Percentiles rank a stretch among this genome's conserved stretches.
Conservation (phyloP, 2,888 invertebrate species). For the Drosophila eohydei region DNA sequence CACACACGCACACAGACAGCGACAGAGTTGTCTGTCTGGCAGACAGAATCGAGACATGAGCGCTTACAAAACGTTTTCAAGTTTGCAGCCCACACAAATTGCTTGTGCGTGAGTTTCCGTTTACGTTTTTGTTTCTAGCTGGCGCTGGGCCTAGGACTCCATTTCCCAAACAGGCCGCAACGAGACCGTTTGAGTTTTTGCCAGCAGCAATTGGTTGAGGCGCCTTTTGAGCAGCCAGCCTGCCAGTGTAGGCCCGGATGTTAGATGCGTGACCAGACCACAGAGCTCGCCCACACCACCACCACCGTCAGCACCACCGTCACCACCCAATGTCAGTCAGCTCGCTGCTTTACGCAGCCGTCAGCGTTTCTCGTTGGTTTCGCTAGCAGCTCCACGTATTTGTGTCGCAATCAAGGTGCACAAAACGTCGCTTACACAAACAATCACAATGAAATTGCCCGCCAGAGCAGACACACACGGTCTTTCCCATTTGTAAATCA, state of each 20-base stretch:
- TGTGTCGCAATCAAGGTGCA: constrained; percentile 69
- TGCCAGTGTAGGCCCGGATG: constrained; percentile 17
- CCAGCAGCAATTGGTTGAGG: constrained; percentile 51
- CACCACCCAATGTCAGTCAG: neutral
- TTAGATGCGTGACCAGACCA: constrained; percentile 38
- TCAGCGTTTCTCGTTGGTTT: constrained; percentile 20
- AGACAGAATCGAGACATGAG: constrained; percentile 47
- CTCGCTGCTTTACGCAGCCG: constrained; percentile 42
- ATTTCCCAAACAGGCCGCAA: constrained; percentile 43
- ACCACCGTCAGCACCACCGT: neutral
- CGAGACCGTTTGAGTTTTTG: constrained; percentile 41
- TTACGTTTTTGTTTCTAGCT: constrained; percentile 27
- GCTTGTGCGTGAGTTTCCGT: constrained; percentile 55
- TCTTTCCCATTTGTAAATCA: constrained; percentile 33
- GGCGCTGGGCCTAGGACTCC: constrained; percentile 7
- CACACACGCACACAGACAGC: neutral
- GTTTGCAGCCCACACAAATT: constrained; percentile 48
- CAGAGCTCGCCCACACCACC: neutral
- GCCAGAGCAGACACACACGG: neutral
- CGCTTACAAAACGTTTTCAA: constrained; percentile 54
- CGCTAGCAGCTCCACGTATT: constrained; percentile 55
- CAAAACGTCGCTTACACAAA: constrained; percentile 50
- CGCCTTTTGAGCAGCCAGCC: constrained; percentile 17
- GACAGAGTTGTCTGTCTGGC: constrained; percentile 3
- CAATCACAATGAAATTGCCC: constrained; percentile 22